These are phyloP conservation scores for Lineus longissimus DNA, from an alignment of 1,140 invertebrate genomes.

Conservation along the genomic window DNA sequence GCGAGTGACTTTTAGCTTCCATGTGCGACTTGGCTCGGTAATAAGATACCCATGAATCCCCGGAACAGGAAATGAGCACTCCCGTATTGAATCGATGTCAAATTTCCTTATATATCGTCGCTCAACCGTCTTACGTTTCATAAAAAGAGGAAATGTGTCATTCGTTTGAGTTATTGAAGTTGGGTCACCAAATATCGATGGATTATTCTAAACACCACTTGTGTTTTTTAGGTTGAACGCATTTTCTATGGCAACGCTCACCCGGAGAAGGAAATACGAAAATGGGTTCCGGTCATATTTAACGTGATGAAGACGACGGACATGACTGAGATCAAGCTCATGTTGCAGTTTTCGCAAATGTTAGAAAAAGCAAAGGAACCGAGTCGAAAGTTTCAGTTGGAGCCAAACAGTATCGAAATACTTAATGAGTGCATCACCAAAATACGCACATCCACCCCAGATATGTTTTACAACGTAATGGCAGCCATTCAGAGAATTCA, in stretches of 20 bases:
- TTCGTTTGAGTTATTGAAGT: too few species aligned
- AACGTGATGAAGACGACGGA: slow-evolving; percentile 14
- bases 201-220: too few species aligned
- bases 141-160: too few species aligned
- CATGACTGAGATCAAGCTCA: slow-evolving; percentile 13
- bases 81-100: too few species aligned
- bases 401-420: slow-evolving; percentile 7
- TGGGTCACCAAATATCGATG: too few species aligned
- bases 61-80: too few species aligned
- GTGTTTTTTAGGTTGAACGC: slow-evolving; percentile 12
- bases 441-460: not conserved
- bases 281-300: slow-evolving; percentile 11
- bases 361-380: not conserved
- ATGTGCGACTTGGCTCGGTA: too few species aligned
- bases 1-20: too few species aligned
- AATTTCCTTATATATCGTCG: too few species aligned
- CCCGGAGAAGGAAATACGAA: slow-evolving; percentile 24
- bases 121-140: too few species aligned
- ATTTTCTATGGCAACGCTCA: slow-evolving; percentile 25
- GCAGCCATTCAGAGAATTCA: slow-evolving; percentile 18
- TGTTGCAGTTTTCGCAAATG: slow-evolving; percentile 17
- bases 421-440: not conserved
- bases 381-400: slow-evolving; percentile 11
- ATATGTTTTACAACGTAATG: slow-evolving; percentile 23
- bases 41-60: not conserved